Evolutionary conservation across 1,140 invertebrate species (phyloP), one percentile per base, ranked within the genome.

Genomic region (Chelonus insularis): DNA sequence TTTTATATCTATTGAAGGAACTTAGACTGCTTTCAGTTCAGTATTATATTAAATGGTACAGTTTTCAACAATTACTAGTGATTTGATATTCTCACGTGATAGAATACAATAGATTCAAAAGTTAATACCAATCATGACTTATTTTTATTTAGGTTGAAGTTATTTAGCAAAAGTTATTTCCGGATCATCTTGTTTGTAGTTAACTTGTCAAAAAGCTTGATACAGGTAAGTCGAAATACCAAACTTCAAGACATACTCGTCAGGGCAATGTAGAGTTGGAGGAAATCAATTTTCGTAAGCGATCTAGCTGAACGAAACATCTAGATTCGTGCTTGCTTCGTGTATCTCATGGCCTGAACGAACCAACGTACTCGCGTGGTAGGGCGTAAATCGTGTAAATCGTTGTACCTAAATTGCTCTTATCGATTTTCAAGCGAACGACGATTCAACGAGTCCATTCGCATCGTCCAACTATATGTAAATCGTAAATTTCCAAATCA

Each of bases 321-420:
- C 21, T 23, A 12, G 45, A 48, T 23, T 48, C 45, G 20, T 48
- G 20, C 21, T 48, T 11, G 45, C 45, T 29, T 48, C 20, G 23
- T 23, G 50, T 36, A 36, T 52, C 32, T 52, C 50, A 16, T 52
- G 50, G 12, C 16, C 14, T 21, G 47, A 50, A 34, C 50, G 50
- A 52, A 32, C 16, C n/a, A 52, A 16, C 25, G 25, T 29, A 48
- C 8, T 48, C 45, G 45, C 23, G 45, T 14, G 50, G 29, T 21
- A 52, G 29, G 50, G 50, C 25, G 50, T 52, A 52, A 50, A 50
- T 50, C 21, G 47, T 7, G 23, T 50, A 50, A 52, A 52, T 52
- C 50, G 50, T 52, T 32, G 32, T 25, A 21, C 50, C 50, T 52
- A 52, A 52, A 52, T 52, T 52, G 50, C 50, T 52, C 50, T 52